Evolutionary conservation across 1,140 invertebrate genomes (phyloP).

Genomic region (Drosophila willistoni): DNA sequence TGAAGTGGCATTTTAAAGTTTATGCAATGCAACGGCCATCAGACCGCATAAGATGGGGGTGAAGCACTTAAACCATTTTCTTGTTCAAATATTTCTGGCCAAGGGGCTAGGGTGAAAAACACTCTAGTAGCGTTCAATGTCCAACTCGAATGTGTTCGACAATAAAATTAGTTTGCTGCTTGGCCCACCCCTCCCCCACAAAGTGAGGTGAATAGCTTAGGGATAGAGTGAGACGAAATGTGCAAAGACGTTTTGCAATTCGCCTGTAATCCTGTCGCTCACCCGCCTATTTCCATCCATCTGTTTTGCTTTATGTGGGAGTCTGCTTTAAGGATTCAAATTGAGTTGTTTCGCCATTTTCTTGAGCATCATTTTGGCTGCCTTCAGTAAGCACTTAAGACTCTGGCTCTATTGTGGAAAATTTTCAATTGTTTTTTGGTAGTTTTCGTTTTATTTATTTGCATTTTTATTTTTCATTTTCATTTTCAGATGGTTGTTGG

Average conservation of each 20-base stretch:
- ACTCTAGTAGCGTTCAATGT: not conserved
- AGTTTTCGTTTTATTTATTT: conserved; percentile 77
- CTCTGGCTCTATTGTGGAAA: conserved; percentile 60
- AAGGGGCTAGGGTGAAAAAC: not conserved
- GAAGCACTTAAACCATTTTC: conserved; percentile 70
- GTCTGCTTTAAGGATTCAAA: conserved; percentile 62
- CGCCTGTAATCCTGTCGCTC: conserved; percentile 68
- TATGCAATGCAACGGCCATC: conserved; percentile 24
- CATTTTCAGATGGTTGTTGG: conserved; percentile 12
- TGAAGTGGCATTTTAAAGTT: conserved; percentile 30
- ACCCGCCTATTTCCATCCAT: conserved; percentile 14
- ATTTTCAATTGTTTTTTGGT: conserved; percentile 75
- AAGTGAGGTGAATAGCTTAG: not conserved
- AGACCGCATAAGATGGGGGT: conserved; percentile 42
- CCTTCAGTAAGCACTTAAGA: conserved; percentile 73
- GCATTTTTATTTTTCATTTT: conserved; percentile 48
- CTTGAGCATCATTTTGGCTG: conserved; percentile 40
- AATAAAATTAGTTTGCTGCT: conserved; percentile 71
- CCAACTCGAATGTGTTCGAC: conserved; percentile 65
- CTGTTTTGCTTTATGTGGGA: conserved; percentile 13
- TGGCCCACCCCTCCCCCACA: too few species aligned
- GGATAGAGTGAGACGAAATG: not conserved
- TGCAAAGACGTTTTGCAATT: conserved; percentile 78
- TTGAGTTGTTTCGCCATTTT: conserved; percentile 54
- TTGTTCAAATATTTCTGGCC: conserved; percentile 64